Conservation (phyloP, 2,113 vertebrate species). For the Macquaria ambigua region DNA sequence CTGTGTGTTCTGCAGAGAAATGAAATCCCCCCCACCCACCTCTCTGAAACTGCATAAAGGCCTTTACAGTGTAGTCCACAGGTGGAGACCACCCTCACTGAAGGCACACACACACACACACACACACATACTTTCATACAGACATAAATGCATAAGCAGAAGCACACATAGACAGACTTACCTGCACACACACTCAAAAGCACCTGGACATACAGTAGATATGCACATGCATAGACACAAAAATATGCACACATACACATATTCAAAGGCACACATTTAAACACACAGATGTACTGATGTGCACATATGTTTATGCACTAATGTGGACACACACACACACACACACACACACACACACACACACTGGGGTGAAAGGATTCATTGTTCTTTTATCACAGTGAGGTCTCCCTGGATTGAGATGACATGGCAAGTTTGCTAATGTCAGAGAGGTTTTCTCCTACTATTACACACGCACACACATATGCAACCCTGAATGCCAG, state of each 20-base stretch:
- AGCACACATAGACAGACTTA: constrained; percentile 21
- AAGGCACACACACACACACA: background rate
- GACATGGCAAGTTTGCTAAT: constrained; percentile 75
- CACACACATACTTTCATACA: constrained; percentile 1
- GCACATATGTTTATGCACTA: constrained; percentile 8
- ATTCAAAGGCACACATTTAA: constrained; percentile 26
- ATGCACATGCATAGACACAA: constrained; percentile 24
- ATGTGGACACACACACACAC: constrained; percentile 21
- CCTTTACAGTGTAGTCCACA: constrained; percentile 38
- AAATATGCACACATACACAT: constrained; percentile 40
- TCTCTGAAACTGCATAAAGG: constrained; percentile 26
- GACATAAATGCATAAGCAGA: background rate
- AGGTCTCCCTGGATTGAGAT: constrained; percentile 68
- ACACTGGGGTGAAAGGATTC: constrained; percentile 56
- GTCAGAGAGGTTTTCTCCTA: constrained; percentile 68
- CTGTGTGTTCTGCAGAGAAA: constrained; percentile 13
- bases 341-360: constrained; percentile 34
- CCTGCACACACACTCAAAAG: constrained; percentile 26
- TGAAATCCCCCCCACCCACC: background rate
- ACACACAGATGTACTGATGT: constrained; percentile 10
- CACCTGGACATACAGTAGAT: constrained; percentile 31
- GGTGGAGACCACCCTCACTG: constrained; percentile 71
- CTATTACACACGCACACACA: constrained; percentile 50
- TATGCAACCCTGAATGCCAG: constrained; percentile 56
- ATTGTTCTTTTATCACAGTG: constrained; percentile 68